Base-by-base conservation (phyloP, 2,797 vertebrate genomes). In the Enteromius treurensis region DNA sequence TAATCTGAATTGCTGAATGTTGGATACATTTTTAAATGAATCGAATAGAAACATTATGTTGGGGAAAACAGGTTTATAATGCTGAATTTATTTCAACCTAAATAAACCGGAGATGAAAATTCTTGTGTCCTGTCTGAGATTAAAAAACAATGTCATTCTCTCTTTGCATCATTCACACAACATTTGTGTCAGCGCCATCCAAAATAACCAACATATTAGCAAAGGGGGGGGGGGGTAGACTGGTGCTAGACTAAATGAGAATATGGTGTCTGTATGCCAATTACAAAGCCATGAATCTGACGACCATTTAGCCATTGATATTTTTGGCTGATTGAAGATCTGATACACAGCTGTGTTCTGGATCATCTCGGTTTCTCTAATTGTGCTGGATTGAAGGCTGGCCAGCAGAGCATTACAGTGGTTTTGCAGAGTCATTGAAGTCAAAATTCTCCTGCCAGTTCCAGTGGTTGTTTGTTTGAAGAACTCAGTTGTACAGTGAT, bases 51-150 rank as follows among this genome's bases (percentile, higher is more conserved):
- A 47, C 84, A 84, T 83, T 85, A 79, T 74, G 76, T 90, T 88
- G 82, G 85, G 82, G 83, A 83, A 89, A 70, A 86, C 88, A 89
- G 90, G 90, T 88, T 89, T 92, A 85, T 90, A 92, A 88, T 87
- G 85, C 69, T 85, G 2, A 79, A 90, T 93, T 92, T 92, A 91
- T 87, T 89, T 87, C 88, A 90, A 87, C 84, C 64, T 85, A 77
- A 94, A 95, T 92, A 90, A 93, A 93, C 88, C 82, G 19, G 45
- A 34, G 26, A 62, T 42, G 34, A 58, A 88, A 86, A 51, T 6
- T 64, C 1, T 80, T 51, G 37, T 42, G 42, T 58, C 23, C n/a
- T 81, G 17, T 23, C 17, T 53, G 6, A 42, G 5, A 23, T 23
- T 55, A 9, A 42, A 9, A 58, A 69, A 14, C 19, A 23, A 19